A percentile compares a stretch with the other conserved stretches of the same genome.
These are phyloP conservation scores for Protomyctophum bolini DNA, from an alignment of 2,113 vertebrate genomes.

Conservation along the genomic window DNA sequence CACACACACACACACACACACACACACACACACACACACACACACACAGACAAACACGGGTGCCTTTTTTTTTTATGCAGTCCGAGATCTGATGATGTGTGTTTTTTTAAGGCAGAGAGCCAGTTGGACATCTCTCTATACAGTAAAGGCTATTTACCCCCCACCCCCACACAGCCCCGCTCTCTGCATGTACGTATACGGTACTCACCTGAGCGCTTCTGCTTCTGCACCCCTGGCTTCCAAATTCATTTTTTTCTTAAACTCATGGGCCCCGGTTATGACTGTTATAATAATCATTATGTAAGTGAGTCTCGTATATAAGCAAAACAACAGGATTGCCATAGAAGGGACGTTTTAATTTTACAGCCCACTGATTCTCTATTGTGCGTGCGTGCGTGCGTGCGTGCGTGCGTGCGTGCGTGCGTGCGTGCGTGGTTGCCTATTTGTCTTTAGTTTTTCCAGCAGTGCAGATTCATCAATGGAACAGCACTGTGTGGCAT, in stretches of 20 bases:
- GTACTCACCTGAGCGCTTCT: slow-evolving; percentile 45
- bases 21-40: too few species aligned
- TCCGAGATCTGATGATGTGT: slow-evolving; percentile 36
- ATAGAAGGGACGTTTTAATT: slow-evolving; percentile 78
- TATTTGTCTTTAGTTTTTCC: slow-evolving; percentile 37
- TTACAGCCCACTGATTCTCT: slow-evolving; percentile 77
- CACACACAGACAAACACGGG: slow-evolving; percentile 6
- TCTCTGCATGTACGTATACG: background rate
- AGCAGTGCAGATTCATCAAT: slow-evolving; percentile 40
- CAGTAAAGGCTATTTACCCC: slow-evolving; percentile 59
- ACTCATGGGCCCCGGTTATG: slow-evolving; percentile 62
- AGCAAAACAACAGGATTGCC: slow-evolving; percentile 69
- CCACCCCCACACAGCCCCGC: slow-evolving; percentile 21
- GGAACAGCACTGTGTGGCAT: slow-evolving; percentile 31
- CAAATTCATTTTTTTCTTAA: slow-evolving; percentile 63
- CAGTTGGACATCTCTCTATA: background rate
- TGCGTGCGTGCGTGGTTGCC: slow-evolving; percentile 55
- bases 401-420: slow-evolving; percentile 23
- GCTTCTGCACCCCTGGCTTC: slow-evolving; percentile 39
- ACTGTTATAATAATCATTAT: slow-evolving; percentile 66
- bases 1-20: too few species aligned
- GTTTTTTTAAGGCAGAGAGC: slow-evolving; percentile 17
- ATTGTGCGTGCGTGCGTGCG: slow-evolving; percentile 9
- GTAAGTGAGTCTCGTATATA: slow-evolving; percentile 58
- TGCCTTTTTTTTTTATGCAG: slow-evolving; percentile 24